Evolutionary conservation across 2,888 invertebrate species (phyloP), one percentile per base, ranked within the genome.

Genomic region (Catocala sponsa): DNA sequence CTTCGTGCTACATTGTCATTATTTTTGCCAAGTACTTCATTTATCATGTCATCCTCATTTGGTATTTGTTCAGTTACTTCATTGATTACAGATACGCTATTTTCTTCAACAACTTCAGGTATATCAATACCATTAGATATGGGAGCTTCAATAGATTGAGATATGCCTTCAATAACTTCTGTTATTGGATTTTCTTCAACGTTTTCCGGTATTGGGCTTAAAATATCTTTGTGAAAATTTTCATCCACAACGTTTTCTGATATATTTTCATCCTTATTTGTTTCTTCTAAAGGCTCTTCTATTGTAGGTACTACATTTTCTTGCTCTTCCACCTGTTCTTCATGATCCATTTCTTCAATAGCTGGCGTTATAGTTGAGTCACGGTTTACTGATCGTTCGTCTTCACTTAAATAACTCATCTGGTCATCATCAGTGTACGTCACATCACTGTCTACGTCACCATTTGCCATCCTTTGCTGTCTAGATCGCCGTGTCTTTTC

Each of bases 1-100:
- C 67, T 78, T 12, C 75, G 71, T 50, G 79, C 54, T 32, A 60
- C 49, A 63, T 64, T 68, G 32, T 78, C 79, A 44, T 71, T 64
- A 25, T 55, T 64, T 61, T 78, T 77, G 5, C 68, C 76, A 7
- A 79, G 62, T 25, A 76, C 70, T 55, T 76, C 70, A 59, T 79
- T 72, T 46, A 81, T 52, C 4, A 68, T 44, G 0, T 77, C 72
- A 59, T 79, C 80, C 33, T 80, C 79, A 61, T 79, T 79, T 7
- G 66, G 53, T 25, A 74, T 68, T 47, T 48, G 11, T n/a, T 41
- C 47, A 57, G 12, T 79, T 9, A 59, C 52, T 12, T 59, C 54
- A n/a, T 53, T 63, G 51, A 65, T 63, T n/a, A 63, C 66, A 38
- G 11, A 33, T 49, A 47, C 57, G 58, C 48, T 43, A 32, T 47